These are phyloP conservation scores for Hyposoter didymator DNA, from an alignment of 2,888 invertebrate genomes.

Conservation along the genomic window DNA sequence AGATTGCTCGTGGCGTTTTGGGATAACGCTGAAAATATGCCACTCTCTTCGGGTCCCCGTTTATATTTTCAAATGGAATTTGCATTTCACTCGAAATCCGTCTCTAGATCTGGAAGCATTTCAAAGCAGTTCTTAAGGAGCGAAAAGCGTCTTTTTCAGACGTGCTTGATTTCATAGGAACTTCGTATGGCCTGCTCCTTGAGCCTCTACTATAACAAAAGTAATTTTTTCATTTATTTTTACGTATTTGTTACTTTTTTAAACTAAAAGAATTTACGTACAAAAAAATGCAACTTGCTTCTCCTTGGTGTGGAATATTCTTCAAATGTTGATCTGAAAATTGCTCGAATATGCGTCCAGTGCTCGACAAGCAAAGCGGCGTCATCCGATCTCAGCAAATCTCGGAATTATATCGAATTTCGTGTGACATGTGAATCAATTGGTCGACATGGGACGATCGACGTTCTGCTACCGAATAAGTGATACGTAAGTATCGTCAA, in stretches of 20 bases:
- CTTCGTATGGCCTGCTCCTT: neutral
- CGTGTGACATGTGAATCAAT: constrained; percentile 1
- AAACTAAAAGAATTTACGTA: too few species aligned
- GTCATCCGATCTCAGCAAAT: neutral
- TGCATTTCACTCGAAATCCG: constrained; percentile 10
- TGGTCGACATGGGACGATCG: neutral
- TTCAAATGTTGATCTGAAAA: neutral
- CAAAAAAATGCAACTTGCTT: neutral
- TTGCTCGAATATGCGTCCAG: neutral
- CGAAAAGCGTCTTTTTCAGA: neutral
- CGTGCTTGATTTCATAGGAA: neutral
- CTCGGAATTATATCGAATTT: neutral
- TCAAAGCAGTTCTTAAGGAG: neutral
- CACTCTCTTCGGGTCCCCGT: constrained; percentile 3
- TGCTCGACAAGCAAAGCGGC: neutral
- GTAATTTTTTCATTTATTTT: too few species aligned
- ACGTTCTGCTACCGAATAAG: neutral
- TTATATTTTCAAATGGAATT: constrained; percentile 12
- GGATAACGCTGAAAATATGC: constrained; percentile 7
- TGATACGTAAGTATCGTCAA: constrained; percentile 3
- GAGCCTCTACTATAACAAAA: neutral
- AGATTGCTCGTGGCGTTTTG: constrained; percentile 42
- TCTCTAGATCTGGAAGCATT: neutral
- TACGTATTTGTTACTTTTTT: too few species aligned
- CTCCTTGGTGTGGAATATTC: neutral